A percentile compares a stretch with the other conserved stretches of the same genome.
Evolutionary conservation across 23 tunicate species (phyloP).

Genomic region (Trididemnum miniatum): DNA sequence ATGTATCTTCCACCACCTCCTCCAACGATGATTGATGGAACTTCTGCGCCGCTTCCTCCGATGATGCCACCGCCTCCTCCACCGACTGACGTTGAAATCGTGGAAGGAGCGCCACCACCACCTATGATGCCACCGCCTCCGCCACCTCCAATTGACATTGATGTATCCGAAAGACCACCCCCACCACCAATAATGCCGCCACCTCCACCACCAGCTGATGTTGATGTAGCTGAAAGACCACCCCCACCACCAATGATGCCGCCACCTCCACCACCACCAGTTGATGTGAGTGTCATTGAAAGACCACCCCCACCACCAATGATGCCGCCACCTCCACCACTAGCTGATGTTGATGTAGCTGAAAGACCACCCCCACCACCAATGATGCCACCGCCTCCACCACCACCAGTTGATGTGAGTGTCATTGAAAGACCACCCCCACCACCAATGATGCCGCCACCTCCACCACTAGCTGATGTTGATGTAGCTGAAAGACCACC

Average conservation of each 20-base stretch:
- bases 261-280: slow-evolving; percentile 30
- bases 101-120: background rate
- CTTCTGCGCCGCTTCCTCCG: slow-evolving; percentile 11
- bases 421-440: background rate
- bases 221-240: background rate
- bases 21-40: background rate
- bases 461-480: slow-evolving; percentile 2
- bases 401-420: background rate
- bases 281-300: background rate
- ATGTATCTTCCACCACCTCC: slow-evolving; percentile 31
- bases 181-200: slow-evolving; percentile 21
- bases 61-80: slow-evolving; percentile 32
- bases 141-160: slow-evolving; percentile 24
- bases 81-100: background rate
- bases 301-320: slow-evolving; percentile 40
- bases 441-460: slow-evolving; percentile 8
- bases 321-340: slow-evolving; percentile 52
- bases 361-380: slow-evolving; percentile 32
- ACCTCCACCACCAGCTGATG: slow-evolving; percentile 15
- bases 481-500: background rate
- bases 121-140: slow-evolving; percentile 46
- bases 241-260: slow-evolving; percentile 17
- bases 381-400: slow-evolving; percentile 47
- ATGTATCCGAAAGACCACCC: background rate
- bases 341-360: background rate